Percentiles rank a stretch among this genome's conserved stretches.
These are phyloP conservation scores for Triplophysa rosa DNA, from an alignment of 2,113 vertebrate genomes.

Conservation along the genomic window DNA sequence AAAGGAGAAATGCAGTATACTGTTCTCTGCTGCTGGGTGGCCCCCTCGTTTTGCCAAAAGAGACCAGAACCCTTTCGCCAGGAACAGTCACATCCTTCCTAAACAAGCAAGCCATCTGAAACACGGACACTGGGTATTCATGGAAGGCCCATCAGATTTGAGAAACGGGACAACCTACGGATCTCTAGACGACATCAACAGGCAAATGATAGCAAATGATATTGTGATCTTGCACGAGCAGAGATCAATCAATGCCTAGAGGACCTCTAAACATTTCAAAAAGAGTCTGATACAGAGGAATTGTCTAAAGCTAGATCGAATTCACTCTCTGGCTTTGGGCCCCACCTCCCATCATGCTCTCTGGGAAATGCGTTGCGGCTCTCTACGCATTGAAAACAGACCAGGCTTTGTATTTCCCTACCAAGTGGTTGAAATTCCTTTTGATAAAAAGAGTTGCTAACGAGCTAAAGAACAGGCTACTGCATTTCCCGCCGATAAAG, in stretches of 20 bases:
- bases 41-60: slow-evolving; percentile 71
- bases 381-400: slow-evolving; percentile 63
- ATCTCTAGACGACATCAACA: not conserved
- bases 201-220: not conserved
- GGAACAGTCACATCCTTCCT: slow-evolving; percentile 64
- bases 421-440: slow-evolving; percentile 71
- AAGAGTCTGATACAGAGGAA: slow-evolving; percentile 63
- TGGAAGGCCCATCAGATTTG: not conserved
- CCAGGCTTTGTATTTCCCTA: slow-evolving; percentile 63
- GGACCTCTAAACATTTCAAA: slow-evolving; percentile 69
- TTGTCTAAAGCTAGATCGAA: slow-evolving; percentile 53
- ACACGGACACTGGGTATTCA: not conserved
- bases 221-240: slow-evolving; percentile 57
- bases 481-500: slow-evolving; percentile 62
- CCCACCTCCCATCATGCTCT: slow-evolving; percentile 64
- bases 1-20: slow-evolving; percentile 65
- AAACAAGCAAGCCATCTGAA: slow-evolving; percentile 19
- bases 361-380: slow-evolving; percentile 62
- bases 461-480: slow-evolving; percentile 66
- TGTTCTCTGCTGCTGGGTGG: slow-evolving; percentile 65
- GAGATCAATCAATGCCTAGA: slow-evolving; percentile 66
- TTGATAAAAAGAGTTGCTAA: slow-evolving; percentile 70
- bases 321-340: slow-evolving; percentile 44
- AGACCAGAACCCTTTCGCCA: slow-evolving; percentile 70
- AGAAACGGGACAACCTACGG: not conserved